A percentile compares a stretch with the other conserved stretches of the same genome.
These are phyloP conservation scores for Burhinus bistriatus DNA, from an alignment of 2,113 vertebrate genomes.

Conservation along the genomic window DNA sequence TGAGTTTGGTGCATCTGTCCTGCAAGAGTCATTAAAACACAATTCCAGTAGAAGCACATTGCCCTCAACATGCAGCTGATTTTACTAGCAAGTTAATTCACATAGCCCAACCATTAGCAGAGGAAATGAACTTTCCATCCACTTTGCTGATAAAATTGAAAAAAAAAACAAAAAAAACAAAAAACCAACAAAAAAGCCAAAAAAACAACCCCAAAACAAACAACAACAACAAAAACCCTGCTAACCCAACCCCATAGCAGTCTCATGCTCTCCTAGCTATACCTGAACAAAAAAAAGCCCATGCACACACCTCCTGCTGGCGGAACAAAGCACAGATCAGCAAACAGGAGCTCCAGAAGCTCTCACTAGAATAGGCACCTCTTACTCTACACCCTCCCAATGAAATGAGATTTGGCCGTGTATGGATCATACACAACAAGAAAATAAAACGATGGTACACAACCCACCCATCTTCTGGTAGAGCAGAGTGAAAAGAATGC, in stretches of 20 bases:
- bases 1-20: neutral
- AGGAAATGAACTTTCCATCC: neutral
- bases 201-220: too few species aligned
- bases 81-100: neutral
- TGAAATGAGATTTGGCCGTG: neutral
- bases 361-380: neutral
- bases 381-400: neutral
- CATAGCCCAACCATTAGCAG: neutral
- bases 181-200: neutral
- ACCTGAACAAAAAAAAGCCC: neutral
- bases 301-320: rapidly evolving
- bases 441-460: neutral
- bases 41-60: neutral
- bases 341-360: neutral
- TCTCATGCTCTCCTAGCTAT: neutral
- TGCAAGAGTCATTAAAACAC: neutral
- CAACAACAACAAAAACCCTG: neutral
- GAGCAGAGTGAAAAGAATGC: neutral
- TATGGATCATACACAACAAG: neutral
- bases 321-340: neutral
- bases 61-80: neutral
- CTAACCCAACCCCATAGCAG: neutral
- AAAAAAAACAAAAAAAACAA: neutral
- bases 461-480: neutral
- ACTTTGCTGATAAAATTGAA: neutral